Evolutionary conservation across 2,888 invertebrate species (phyloP).

Genomic region (Drosophila mimetica): DNA sequence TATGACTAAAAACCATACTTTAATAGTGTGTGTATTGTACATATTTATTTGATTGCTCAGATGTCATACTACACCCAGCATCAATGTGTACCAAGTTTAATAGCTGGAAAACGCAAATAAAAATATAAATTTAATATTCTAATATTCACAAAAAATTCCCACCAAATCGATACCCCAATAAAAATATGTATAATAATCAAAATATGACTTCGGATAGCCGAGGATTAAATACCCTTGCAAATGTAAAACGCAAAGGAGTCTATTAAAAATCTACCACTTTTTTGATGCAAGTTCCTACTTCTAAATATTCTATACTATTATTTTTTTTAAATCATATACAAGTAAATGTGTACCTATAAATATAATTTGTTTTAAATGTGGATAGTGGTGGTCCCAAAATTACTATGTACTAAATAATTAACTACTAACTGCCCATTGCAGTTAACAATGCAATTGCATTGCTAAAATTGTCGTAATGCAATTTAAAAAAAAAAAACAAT

Average conservation of each 20-base stretch:
- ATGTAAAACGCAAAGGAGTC: not conserved
- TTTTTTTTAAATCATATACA: no score
- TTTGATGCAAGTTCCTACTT: not conserved
- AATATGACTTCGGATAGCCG: not conserved
- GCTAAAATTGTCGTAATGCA: no score
- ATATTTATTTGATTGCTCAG: slow-evolving; percentile 21
- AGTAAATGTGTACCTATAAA: no score
- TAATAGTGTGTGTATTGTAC: slow-evolving; percentile 19
- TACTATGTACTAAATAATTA: not conserved
- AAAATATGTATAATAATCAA: not conserved
- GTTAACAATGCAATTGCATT: not conserved
- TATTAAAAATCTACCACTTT: not conserved
- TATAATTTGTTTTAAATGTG: not conserved
- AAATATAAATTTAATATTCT: slow-evolving; percentile 6
- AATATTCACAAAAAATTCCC: slow-evolving; percentile 28
- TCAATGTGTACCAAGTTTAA: not conserved
- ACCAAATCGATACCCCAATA: slow-evolving; percentile 26
- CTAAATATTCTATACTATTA: not conserved
- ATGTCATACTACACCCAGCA: not conserved
- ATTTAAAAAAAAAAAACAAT: no score
- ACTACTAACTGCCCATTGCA: not conserved
- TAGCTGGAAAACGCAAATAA: not conserved
- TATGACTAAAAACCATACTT: slow-evolving; percentile 11
- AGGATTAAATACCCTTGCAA: slow-evolving; percentile 7
- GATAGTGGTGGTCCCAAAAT: no score